These are phyloP conservation scores for Lutjanus campechanus DNA, from an alignment of 2,797 vertebrate species.

Conservation along the genomic window DNA sequence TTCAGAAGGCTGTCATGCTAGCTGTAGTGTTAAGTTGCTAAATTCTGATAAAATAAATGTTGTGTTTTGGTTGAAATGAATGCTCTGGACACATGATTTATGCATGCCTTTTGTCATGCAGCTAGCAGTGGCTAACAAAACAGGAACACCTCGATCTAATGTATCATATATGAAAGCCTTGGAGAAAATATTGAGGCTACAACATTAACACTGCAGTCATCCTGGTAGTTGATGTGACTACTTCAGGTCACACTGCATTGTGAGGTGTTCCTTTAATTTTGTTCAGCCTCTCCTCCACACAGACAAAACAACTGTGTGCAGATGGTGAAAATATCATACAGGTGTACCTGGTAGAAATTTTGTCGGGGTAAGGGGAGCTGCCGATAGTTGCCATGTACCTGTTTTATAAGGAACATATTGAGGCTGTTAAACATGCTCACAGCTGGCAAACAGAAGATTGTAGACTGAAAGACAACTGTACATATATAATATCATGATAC, in stretches of 20 bases:
- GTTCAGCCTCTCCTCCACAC: not conserved
- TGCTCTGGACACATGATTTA: not conserved
- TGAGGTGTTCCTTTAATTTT: slow-evolving; percentile 38
- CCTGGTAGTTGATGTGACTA: not conserved
- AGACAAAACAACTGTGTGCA: slow-evolving; percentile 20
- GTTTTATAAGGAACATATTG: slow-evolving; percentile 34
- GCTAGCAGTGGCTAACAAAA: slow-evolving; percentile 16
- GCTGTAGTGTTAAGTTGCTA: not conserved
- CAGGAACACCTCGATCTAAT: slow-evolving; percentile 7
- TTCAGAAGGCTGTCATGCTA: not conserved
- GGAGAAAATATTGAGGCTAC: not conserved
- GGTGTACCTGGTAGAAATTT: slow-evolving; percentile 58
- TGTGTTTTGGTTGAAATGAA: not conserved
- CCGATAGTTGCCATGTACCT: slow-evolving; percentile 50
- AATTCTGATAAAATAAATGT: not conserved
- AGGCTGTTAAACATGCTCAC: slow-evolving; percentile 19
- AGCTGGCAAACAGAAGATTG: not conserved
- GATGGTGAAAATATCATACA: not conserved
- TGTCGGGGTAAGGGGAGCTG: slow-evolving; percentile 46
- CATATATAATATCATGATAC: not conserved
- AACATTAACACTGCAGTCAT: not conserved
- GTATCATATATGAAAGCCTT: not conserved
- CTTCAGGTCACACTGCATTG: not conserved
- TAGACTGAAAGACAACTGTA: not conserved
- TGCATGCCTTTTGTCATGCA: slow-evolving; percentile 8